Percentiles rank a stretch among this genome's conserved stretches.
Evolutionary conservation across 2,113 vertebrate species (phyloP).

Genomic region (Sceloporus tristichus): DNA sequence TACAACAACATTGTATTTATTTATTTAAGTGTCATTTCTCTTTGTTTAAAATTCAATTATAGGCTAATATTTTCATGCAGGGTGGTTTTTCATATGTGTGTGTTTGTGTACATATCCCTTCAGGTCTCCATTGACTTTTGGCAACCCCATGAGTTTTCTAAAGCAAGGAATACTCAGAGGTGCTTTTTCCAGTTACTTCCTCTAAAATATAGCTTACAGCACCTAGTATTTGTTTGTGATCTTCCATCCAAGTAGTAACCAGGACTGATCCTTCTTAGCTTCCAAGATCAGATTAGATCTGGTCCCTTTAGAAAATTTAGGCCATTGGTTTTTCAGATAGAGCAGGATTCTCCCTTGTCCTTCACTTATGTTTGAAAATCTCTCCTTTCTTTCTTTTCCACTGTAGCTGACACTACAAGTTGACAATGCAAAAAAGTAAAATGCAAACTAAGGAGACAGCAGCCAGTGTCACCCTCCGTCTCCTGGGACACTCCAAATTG

Average conservation of each 20-base stretch:
- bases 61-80: too few relatives aligned
- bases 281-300: neutral
- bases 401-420: constrained; percentile 41
- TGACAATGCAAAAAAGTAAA: constrained; percentile 64
- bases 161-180: too few relatives aligned
- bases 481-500: constrained; percentile 53
- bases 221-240: too few relatives aligned
- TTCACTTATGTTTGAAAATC: constrained; percentile 19
- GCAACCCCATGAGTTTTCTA: too few relatives aligned
- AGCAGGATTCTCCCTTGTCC: constrained; percentile 21
- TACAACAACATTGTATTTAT: neutral
- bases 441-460: constrained; percentile 61
- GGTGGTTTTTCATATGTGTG: too few relatives aligned
- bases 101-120: too few relatives aligned
- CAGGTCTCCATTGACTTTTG: too few relatives aligned
- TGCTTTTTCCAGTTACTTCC: too few relatives aligned
- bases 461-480: constrained; percentile 34
- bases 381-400: constrained; percentile 28
- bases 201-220: too few relatives aligned
- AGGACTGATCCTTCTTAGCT: too few relatives aligned
- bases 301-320: neutral
- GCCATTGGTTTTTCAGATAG: constrained; percentile 31
- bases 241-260: too few relatives aligned
- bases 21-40: constrained; percentile 35
- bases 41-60: too few relatives aligned